These are phyloP conservation scores for Rambutsinella grinnellia DNA, from an alignment of 2,888 invertebrate species.

Conservation along the genomic window DNA sequence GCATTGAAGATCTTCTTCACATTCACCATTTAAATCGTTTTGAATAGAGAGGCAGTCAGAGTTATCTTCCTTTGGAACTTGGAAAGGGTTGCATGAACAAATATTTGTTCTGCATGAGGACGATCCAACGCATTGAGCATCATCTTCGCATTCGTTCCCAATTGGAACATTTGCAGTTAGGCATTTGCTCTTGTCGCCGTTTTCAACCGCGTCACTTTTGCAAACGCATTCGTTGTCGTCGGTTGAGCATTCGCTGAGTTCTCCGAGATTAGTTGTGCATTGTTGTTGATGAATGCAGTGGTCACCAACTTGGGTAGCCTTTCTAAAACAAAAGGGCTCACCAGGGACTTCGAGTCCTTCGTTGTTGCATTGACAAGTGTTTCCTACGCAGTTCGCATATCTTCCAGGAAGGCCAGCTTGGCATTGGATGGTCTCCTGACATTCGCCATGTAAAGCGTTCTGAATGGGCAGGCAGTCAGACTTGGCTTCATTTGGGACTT, in stretches of 20 bases:
- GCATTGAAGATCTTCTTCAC: background rate
- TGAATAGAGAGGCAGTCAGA: background rate
- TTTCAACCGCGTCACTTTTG: background rate
- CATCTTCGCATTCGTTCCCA: background rate
- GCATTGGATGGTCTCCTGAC: background rate
- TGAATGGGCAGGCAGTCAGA: background rate
- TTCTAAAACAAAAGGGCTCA: background rate
- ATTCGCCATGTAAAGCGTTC: background rate
- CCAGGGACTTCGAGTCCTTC: background rate
- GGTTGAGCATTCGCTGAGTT: background rate
- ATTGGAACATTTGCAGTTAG: background rate
- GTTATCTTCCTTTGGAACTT: background rate
- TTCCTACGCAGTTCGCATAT: background rate
- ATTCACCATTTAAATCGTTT: background rate
- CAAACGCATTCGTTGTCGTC: background rate
- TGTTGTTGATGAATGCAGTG: background rate
- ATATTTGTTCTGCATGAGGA: background rate
- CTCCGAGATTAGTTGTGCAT: background rate
- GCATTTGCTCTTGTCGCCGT: background rate
- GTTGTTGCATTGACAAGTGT: background rate
- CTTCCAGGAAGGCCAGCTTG: no score
- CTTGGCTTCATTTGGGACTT: background rate
- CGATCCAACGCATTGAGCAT: background rate
- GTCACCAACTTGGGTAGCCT: background rate
- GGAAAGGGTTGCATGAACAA: background rate